Percentiles rank a stretch among this genome's conserved stretches.
These are phyloP conservation scores for Enteromius fasciolatus DNA, from an alignment of 2,797 vertebrate genomes.

Conservation along the genomic window DNA sequence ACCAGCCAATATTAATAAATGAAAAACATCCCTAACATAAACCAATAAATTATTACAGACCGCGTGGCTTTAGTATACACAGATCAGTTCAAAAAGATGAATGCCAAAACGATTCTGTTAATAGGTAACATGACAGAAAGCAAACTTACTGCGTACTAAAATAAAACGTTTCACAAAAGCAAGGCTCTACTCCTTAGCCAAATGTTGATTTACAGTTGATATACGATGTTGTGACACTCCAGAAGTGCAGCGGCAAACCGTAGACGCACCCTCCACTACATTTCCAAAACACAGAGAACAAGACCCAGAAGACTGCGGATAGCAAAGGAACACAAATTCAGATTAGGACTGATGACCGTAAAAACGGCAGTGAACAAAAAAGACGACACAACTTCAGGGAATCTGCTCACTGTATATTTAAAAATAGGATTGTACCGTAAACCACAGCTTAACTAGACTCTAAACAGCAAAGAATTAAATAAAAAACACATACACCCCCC, in stretches of 20 bases:
- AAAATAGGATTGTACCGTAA: slow-evolving; percentile 11
- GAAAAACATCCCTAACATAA: not conserved
- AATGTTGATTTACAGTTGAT: slow-evolving; percentile 19
- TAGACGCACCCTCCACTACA: not conserved
- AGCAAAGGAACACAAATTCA: not conserved
- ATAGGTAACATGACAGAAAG: not conserved
- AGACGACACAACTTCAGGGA: not conserved
- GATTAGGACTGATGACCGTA: slow-evolving; percentile 5
- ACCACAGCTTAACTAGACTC: slow-evolving; percentile 40
- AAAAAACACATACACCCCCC: not conserved
- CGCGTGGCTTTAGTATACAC: not conserved
- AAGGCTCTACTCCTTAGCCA: not conserved
- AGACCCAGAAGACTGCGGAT: not conserved
- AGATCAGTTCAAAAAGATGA: not conserved
- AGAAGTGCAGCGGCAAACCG: not conserved
- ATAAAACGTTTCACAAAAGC: not conserved
- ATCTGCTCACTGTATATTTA: slow-evolving; percentile 1
- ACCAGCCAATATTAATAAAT: not conserved
- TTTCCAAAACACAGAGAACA: slow-evolving; percentile 16
- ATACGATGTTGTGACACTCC: slow-evolving; percentile 16
- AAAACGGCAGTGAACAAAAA: slow-evolving; percentile 11
- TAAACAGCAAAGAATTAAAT: slow-evolving; percentile 16
- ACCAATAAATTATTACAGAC: not conserved
- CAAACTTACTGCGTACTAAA: not conserved
- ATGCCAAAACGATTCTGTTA: not conserved